Evolutionary conservation across 64 coral and sea anemone genomes (phyloP).

Genomic region (Stylophora pistillata): DNA sequence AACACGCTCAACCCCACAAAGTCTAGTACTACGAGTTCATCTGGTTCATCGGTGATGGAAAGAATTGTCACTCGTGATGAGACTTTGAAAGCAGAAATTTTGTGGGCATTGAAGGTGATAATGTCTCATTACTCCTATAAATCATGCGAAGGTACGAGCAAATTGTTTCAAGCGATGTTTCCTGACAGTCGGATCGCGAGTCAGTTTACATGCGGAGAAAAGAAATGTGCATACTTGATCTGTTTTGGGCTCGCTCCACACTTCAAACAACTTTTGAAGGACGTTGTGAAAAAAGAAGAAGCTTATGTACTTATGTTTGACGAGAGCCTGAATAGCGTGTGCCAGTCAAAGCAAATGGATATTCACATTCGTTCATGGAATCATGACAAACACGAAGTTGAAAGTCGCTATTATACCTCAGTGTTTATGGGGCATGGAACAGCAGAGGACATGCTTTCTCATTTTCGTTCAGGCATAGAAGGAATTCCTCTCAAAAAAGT

Average conservation of each 20-base stretch:
- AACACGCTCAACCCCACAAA: not conserved
- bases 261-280: conserved; percentile 51
- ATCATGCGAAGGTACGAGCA: conserved; percentile 57
- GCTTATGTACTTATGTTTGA: conserved; percentile 41
- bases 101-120: conserved; percentile 63
- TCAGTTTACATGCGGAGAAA: conserved; percentile 73
- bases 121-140: conserved; percentile 78
- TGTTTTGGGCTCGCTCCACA: conserved; percentile 70
- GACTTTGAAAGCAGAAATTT: conserved; percentile 58
- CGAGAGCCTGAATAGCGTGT: conserved; percentile 42
- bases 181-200: conserved; percentile 52
- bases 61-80: conserved; percentile 49
- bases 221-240: conserved; percentile 73
- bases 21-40: not conserved
- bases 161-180: conserved; percentile 70
- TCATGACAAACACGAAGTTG: conserved; percentile 26
- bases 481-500: conserved; percentile 48
- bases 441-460: conserved; percentile 58
- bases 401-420: conserved; percentile 45
- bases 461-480: conserved; percentile 49
- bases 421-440: conserved; percentile 49
- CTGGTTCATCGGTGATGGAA: conserved; percentile 24
- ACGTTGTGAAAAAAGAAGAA: conserved; percentile 59
- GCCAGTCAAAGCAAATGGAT: conserved; percentile 59
- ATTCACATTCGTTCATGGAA: conserved; percentile 43